Percentiles rank a stretch among this genome's conserved stretches.
phyloP scores from a whole-genome alignment of 2,888 invertebrate genomes.

The Myopa tessellatipennis region DNA sequence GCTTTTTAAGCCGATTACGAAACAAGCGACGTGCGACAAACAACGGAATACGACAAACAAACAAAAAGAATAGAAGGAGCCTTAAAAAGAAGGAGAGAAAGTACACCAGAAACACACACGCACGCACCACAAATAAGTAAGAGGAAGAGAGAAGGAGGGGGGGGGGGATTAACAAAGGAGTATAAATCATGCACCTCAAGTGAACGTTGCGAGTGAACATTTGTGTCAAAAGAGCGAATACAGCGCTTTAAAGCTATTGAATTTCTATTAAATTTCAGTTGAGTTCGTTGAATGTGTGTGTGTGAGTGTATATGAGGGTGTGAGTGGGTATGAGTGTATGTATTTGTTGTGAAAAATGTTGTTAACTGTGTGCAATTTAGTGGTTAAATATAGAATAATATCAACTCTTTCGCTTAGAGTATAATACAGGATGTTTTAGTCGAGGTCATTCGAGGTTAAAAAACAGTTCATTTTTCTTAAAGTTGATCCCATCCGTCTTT shows the following conservation, averaged over 20 bases:
- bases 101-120: not conserved
- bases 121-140: not conserved
- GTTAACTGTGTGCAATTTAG: not conserved
- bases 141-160: not conserved
- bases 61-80: not conserved
- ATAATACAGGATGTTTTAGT: no score
- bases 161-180: not conserved
- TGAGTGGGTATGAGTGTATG: not conserved
- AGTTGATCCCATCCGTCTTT: no score
- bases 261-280: not conserved
- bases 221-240: conserved; percentile 6
- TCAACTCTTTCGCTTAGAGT: no score
- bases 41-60: not conserved
- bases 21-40: not conserved
- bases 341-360: not conserved
- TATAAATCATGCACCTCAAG: not conserved
- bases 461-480: no score
- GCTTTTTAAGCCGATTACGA: conserved; percentile 28
- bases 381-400: no score
- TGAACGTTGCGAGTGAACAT: conserved; percentile 2
- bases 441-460: no score
- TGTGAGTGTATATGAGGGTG: not conserved
- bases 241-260: conserved; percentile 5
- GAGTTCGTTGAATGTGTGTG: not conserved
- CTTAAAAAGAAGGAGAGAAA: not conserved